Conservation (phyloP, 2,797 vertebrate species). For the Amblyopsis hoosieri region DNA sequence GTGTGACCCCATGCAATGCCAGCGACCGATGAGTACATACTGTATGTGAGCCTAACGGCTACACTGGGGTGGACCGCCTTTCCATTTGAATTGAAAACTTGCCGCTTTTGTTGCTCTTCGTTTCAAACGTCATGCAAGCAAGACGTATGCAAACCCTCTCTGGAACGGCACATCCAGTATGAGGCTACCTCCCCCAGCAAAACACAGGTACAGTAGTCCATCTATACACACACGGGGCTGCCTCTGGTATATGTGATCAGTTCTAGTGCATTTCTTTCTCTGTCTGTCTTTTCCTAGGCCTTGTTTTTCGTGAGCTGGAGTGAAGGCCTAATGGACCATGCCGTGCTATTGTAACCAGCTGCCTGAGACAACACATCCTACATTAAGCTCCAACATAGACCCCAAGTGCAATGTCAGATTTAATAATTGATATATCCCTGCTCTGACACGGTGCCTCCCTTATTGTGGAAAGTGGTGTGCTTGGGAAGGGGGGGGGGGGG, state of each 20-base stretch:
- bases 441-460: conserved; percentile 8
- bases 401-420: conserved; percentile 69
- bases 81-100: conserved; percentile 78
- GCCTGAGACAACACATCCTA: conserved; percentile 60
- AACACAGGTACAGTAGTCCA: conserved; percentile 22
- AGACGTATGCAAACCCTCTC: conserved; percentile 49
- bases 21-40: conserved; percentile 55
- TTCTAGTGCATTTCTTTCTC: conserved; percentile 33
- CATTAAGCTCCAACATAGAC: conserved; percentile 59
- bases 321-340: conserved; percentile 75
- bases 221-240: conserved; percentile 38
- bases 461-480: conserved; percentile 28
- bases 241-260: background rate
- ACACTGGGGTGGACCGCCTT: conserved; percentile 65
- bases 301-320: conserved; percentile 67
- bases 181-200: conserved; percentile 15
- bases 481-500: conserved; percentile 28
- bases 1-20: conserved; percentile 66
- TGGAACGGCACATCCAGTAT: background rate
- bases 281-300: conserved; percentile 47
- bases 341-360: conserved; percentile 54
- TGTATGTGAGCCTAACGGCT: conserved; percentile 75
- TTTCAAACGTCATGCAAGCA: conserved; percentile 33
- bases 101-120: conserved; percentile 54
- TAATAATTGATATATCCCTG: conserved; percentile 68